A percentile compares a stretch with the other conserved stretches of the same genome.
These are phyloP conservation scores for Lacanobia wlatinum DNA, from an alignment of 2,888 invertebrate genomes.

Conservation along the genomic window DNA sequence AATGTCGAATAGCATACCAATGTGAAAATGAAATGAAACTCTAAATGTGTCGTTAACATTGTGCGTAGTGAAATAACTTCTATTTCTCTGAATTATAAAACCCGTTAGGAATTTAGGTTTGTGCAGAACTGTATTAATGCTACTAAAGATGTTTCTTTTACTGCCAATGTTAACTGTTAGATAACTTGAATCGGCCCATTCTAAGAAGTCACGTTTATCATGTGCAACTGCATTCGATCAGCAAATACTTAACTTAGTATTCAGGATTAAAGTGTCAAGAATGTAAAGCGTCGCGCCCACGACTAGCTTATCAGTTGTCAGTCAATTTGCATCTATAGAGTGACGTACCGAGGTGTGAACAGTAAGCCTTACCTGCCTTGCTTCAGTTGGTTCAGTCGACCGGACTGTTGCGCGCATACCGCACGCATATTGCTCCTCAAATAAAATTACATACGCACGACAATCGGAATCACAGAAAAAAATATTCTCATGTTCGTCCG, in stretches of 20 bases:
- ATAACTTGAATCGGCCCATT: not conserved
- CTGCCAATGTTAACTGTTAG: conserved; percentile 24
- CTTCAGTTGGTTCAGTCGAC: conserved; percentile 59
- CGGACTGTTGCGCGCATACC: conserved; percentile 51
- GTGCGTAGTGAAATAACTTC: conserved; percentile 6
- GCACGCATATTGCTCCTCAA: conserved; percentile 61
- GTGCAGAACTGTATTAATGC: conserved; percentile 3
- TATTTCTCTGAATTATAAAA: conserved; percentile 40
- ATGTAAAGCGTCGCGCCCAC: conserved; percentile 32
- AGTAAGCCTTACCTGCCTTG: conserved; percentile 29
- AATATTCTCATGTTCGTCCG: not conserved
- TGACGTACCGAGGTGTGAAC: conserved; percentile 48
- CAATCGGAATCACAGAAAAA: conserved; percentile 4
- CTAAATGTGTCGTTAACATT: conserved; percentile 15
- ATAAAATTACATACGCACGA: conserved; percentile 7
- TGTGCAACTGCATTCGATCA: conserved; percentile 38
- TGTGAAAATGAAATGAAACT: conserved; percentile 23
- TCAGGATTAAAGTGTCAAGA: conserved; percentile 56
- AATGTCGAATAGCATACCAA: conserved; percentile 33
- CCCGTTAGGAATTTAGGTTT: conserved; percentile 47
- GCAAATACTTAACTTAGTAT: conserved; percentile 42
- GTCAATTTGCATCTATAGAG: conserved; percentile 62
- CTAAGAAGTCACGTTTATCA: conserved; percentile 28
- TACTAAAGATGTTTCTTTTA: conserved; percentile 38
- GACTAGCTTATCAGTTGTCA: conserved; percentile 63